These are phyloP conservation scores for Pseudopleuronectes americanus DNA, from an alignment of 2,797 vertebrate species.

Conservation along the genomic window DNA sequence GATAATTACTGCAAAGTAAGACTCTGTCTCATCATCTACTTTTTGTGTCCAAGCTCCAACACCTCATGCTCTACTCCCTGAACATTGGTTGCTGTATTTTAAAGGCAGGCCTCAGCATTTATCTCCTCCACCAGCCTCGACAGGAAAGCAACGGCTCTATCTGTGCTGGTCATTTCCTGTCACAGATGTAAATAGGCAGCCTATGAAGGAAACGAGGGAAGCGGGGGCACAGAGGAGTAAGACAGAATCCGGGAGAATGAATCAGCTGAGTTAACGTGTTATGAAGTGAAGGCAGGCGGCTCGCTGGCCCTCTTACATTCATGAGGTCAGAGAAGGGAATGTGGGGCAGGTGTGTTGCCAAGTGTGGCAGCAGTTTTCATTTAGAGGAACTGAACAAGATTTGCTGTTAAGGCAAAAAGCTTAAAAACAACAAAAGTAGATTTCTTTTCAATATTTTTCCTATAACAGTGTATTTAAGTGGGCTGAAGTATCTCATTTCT, in stretches of 20 bases:
- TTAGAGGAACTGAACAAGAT: slow-evolving; percentile 25
- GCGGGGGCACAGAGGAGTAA: slow-evolving; percentile 47
- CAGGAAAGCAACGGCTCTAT: slow-evolving; percentile 76
- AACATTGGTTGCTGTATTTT: slow-evolving; percentile 39
- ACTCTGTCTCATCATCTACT: slow-evolving; percentile 8
- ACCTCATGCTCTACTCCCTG: slow-evolving; percentile 12
- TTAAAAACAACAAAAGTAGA: neutral
- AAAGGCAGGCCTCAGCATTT: slow-evolving; percentile 49
- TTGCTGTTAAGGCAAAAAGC: slow-evolving; percentile 14
- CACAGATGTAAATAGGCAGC: slow-evolving; percentile 73
- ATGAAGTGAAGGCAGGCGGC: slow-evolving; percentile 30
- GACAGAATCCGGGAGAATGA: slow-evolving; percentile 51
- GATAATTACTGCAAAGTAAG: slow-evolving; percentile 97
- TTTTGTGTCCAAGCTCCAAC: neutral
- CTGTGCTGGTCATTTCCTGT: slow-evolving; percentile 75
- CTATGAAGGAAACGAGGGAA: slow-evolving; percentile 67
- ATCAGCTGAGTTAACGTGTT: slow-evolving; percentile 55
- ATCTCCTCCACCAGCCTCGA: slow-evolving; percentile 68
- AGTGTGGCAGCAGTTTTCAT: slow-evolving; percentile 44
- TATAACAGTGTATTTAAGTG: neutral
- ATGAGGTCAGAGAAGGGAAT: slow-evolving; percentile 41
- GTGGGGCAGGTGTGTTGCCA: slow-evolving; percentile 49
- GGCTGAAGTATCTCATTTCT: slow-evolving; percentile 4
- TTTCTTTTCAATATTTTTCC: slow-evolving; percentile 13
- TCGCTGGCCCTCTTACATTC: slow-evolving; percentile 43